Percentiles rank a stretch among this genome's conserved stretches.
Evolutionary conservation across 2,888 invertebrate genomes (phyloP).

Genomic region (Apotomis turbidana): DNA sequence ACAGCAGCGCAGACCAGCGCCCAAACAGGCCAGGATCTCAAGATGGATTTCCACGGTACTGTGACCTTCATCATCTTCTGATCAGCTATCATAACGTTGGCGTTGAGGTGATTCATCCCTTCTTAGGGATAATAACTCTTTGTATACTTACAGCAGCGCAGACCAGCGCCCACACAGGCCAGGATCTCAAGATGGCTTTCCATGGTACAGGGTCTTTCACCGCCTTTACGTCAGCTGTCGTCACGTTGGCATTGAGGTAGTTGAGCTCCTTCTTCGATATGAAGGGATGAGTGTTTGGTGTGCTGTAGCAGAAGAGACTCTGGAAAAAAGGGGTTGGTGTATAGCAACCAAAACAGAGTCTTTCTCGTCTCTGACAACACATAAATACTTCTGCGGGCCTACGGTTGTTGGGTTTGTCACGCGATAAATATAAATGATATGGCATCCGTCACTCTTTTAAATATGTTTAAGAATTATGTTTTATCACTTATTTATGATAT

Average conservation of each 20-base stretch:
- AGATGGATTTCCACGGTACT: no score
- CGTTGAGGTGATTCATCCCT: conserved; percentile 71
- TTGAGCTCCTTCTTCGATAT: conserved; percentile 80
- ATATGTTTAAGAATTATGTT: no score
- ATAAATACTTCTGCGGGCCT: no score
- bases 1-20: no score
- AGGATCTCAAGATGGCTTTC: conserved; percentile 86
- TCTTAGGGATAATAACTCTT: conserved; percentile 52
- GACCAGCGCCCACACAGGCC: conserved; percentile 89
- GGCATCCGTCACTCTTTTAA: no score
- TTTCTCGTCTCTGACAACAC: no score
- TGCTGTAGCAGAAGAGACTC: conserved; percentile 79
- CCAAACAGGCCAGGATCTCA: no score
- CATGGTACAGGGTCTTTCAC: conserved; percentile 86
- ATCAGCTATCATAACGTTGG: conserved; percentile 78
- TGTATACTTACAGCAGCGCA: conserved; percentile 84
- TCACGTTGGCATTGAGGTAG: conserved; percentile 83
- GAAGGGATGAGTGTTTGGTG: conserved; percentile 80
- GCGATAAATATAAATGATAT: no score
- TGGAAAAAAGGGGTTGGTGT: conserved; percentile 52
- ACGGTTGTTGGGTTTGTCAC: no score
- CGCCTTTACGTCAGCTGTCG: conserved; percentile 73
- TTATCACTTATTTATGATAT: no score
- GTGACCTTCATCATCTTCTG: conserved; percentile 48
- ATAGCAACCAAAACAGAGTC: neutral